Evolutionary conservation across 2,888 invertebrate species (phyloP), one percentile per base, ranked within the genome.

Genomic region (Eudasyphora cyanicolor): DNA sequence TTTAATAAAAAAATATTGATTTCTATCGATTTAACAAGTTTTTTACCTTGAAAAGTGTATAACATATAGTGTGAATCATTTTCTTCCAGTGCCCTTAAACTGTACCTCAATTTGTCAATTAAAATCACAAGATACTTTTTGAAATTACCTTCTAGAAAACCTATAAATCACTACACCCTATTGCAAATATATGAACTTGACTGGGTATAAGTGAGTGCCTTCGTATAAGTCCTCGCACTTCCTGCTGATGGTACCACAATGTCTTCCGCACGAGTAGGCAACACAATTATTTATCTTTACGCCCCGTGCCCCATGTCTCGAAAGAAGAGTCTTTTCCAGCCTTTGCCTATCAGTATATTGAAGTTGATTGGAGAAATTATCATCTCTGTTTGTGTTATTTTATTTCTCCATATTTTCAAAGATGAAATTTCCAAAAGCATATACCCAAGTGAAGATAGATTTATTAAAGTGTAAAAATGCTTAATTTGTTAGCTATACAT

Each of bases 201-300:
- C 27, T 69, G 49, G 38, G 32, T 79, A n/a, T n/a, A n/a, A n/a
- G n/a, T n/a, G n/a, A 45, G 45, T 42, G 64, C 87, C 86, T 87
- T 86, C 86, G 86, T 86, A 86, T 88, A 69, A 38, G 27, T 38
- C 38, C 14, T 8, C 49, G n/a, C n/a, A 69, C 62, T 79, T 21
- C 24, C 64, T 83, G 76, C 27, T 79, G 60, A 38, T 85, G 84
- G 71, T 80, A 83, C 85, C 79, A 76, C 76, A 79, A 81, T 79
- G 86, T 86, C 88, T 89, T 86, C 86, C 89, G 87, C 87, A 86
- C 87, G 87, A 89, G 88, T 88, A 87, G 88, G 87, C 89, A 90
- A 87, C 85, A 88, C 89, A 90, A 90, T 90, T 90, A 90, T 89
- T 89, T 90, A 90, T 90, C 84, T 86, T 80, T 82, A 84, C 83